Base-by-base conservation (phyloP, 2,888 invertebrate genomes). In the Aradus depressus region DNA sequence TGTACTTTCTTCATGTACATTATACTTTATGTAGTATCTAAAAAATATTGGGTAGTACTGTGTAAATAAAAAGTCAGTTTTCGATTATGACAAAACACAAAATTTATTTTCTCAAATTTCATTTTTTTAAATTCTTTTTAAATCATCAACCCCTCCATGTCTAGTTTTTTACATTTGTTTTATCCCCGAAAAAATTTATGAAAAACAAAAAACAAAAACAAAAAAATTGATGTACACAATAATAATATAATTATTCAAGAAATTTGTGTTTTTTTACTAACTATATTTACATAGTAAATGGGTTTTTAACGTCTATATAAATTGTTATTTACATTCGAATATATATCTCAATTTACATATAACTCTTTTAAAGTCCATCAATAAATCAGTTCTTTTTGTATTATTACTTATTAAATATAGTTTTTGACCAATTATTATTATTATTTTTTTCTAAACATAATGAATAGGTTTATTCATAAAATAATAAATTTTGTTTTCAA, bases 81-180 rank as follows among this genome's bases (percentile, higher is more conserved):
- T 54, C 57, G 54, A 58, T 58, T 58, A 58, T 58, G 58, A 56
- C 58, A 58, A 58, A 58, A 56, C 56, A 56, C 56, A 58, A 58
- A 56, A 57, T 58, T 58, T 57, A 57, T 58, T 58, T n/a, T n/a
- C n/a, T n/a, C n/a, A n/a, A n/a, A n/a, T n/a, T n/a, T n/a, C n/a
- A n/a, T n/a, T n/a, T n/a, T n/a, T n/a, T n/a, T n/a, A n/a, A n/a
- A n/a, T n/a, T 53, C 50, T 51, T 51, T 54, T 39, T 49, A 54
- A 41, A 50, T 57, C 56, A 54, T 57, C 55, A 58, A 58, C 52
- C 58, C 58, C 58, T 55, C 53, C 55, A 48, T 48, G 42, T 53
- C 58, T 58, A 58, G 51, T 53, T 54, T n/a, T 55, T 50, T 52
- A 55, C 47, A 55, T 52, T 50, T 39, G 49, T 50, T n/a, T n/a